phyloP scores from a whole-genome alignment of 2,888 invertebrate genomes.

The Campoplex capitator region DNA sequence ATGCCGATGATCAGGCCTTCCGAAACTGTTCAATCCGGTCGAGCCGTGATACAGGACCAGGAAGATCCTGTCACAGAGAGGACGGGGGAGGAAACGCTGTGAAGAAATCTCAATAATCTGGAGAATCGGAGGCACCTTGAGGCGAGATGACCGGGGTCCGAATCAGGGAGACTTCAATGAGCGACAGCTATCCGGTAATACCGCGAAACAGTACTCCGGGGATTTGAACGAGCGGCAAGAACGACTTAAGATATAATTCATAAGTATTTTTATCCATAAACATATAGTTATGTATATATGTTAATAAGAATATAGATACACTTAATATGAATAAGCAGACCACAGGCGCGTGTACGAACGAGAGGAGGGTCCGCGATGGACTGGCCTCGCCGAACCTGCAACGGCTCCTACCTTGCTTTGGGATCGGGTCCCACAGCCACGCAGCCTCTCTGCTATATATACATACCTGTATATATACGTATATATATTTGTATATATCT shows the following conservation, averaged over 20 bases:
- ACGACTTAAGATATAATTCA: conserved; percentile 65
- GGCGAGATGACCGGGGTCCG: conserved; percentile 21
- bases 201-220: conserved; percentile 73
- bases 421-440: conserved; percentile 84
- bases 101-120: background rate
- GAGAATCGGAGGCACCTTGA: background rate
- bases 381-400: conserved; percentile 79
- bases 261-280: background rate
- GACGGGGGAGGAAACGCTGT: background rate
- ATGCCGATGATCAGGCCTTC: background rate
- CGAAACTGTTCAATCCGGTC: background rate
- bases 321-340: conserved; percentile 24
- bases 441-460: conserved; percentile 55
- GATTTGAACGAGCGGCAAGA: conserved; percentile 80
- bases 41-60: background rate
- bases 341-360: conserved; percentile 80
- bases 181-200: conserved; percentile 45
- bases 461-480: conserved; percentile 33
- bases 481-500: conserved; percentile 43
- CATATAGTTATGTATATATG: conserved; percentile 6
- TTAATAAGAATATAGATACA: conserved; percentile 8
- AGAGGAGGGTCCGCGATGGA: conserved; percentile 84
- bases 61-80: background rate
- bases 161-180: conserved; percentile 66
- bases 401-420: conserved; percentile 81